A percentile compares a stretch with the other conserved stretches of the same genome.
phyloP scores from a whole-genome alignment of 1,140 invertebrate species.

The Temnothorax curvispinosus region DNA sequence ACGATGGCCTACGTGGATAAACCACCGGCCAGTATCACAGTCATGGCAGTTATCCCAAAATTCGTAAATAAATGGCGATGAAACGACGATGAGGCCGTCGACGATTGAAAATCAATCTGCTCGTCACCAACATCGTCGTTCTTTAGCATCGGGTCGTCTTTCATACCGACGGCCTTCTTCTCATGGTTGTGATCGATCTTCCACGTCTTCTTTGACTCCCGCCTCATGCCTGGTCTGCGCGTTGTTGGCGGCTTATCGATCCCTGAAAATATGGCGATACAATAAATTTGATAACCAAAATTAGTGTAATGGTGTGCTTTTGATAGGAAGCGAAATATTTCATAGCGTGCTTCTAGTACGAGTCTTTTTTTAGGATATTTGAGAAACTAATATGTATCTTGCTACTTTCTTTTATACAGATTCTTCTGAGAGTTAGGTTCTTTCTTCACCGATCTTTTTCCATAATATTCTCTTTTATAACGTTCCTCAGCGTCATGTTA shows the following conservation, averaged over 20 bases:
- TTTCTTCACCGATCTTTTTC: not conserved
- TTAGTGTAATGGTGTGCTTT: not conserved
- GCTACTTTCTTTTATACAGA: not conserved
- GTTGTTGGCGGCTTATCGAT: slow-evolving; percentile 79
- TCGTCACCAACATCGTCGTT: slow-evolving; percentile 78
- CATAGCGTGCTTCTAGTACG: not conserved
- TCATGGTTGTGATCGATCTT: slow-evolving; percentile 78
- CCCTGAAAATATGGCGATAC: slow-evolving; percentile 70
- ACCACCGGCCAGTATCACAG: slow-evolving; percentile 72
- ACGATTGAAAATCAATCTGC: slow-evolving; percentile 80
- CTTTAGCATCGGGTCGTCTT: slow-evolving; percentile 78
- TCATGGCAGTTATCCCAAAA: slow-evolving; percentile 68
- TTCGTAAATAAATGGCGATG: slow-evolving; percentile 66
- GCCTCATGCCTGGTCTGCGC: slow-evolving; percentile 76
- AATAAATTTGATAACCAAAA: slow-evolving; percentile 4
- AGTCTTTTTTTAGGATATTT: not conserved
- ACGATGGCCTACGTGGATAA: slow-evolving; percentile 69
- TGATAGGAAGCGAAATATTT: not conserved
- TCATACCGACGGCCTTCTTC: slow-evolving; percentile 79
- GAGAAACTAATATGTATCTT: not conserved
- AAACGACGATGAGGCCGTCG: slow-evolving; percentile 78
- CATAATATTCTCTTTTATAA: not conserved
- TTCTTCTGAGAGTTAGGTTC: not conserved
- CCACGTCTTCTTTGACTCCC: slow-evolving; percentile 82
- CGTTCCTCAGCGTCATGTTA: not conserved